Base-by-base conservation (phyloP, 2,888 invertebrate genomes). In the Folsomia manolachei region DNA sequence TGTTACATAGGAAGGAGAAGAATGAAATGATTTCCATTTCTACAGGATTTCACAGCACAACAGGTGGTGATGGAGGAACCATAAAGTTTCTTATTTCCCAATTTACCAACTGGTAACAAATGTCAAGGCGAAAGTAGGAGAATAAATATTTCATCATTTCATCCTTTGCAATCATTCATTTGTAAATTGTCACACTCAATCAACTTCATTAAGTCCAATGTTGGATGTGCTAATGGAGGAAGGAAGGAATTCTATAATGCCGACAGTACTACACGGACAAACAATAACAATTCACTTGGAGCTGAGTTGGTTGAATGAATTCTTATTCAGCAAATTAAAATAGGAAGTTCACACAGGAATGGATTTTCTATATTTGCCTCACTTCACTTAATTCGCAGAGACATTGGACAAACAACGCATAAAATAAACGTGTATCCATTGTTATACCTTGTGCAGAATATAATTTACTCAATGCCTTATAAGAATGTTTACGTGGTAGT, bases 131-230 rank as follows among this genome's bases (percentile, higher is more conserved):
- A 63, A 63, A 63, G 27, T 23, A 63, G n/a, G 27, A 27, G n/a
- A 26, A 27, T 39, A 39, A 39, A 39, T 9, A 39, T 39, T n/a
- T n/a, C n/a, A n/a, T n/a, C n/a, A 39, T 39, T 39, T 14, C 39
- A 39, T 39, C 39, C 39, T 27, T 27, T 27, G 9, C 25, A 63
- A 63, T 63, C 26, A 60, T 24, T 51, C 21, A 63, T 63, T 27
- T 63, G 63, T 14, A 39, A 11, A 62, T 62, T 62, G 25, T 27
- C 63, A 26, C 27, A 27, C 27, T 63, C 63, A 63, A 27, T 63
- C 63, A 63, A 63, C 19, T 63, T 63, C 63, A 63, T 26, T 63
- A 63, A 63, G 27, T 27, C 27, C 63, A 27, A 63, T 63, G 62
- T n/a, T n/a, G n/a, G n/a, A n/a, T n/a, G n/a, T n/a, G n/a, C n/a